Evolutionary conservation across 2,888 invertebrate genomes (phyloP).

Genomic region (Hesperia comma): DNA sequence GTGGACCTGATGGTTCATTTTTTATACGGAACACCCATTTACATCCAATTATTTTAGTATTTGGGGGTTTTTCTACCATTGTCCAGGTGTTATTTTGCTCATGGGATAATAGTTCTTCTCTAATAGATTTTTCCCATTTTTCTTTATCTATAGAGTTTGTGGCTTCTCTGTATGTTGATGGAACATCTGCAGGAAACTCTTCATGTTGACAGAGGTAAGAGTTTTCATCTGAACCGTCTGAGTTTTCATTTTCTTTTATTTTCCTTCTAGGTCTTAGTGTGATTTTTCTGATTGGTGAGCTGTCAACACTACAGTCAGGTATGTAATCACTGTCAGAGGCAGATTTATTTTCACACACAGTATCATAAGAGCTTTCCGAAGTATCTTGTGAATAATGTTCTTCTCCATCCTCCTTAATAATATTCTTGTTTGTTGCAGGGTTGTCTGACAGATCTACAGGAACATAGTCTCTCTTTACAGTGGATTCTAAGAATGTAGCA

Average conservation of each 20-base stretch:
- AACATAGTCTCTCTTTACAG: constrained; percentile 33
- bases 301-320: not conserved
- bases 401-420: not conserved
- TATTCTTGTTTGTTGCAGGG: too few species aligned
- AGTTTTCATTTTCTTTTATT: too few species aligned
- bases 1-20: not conserved
- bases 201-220: too few species aligned
- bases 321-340: not conserved
- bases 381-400: too few species aligned
- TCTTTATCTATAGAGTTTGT: not conserved
- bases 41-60: not conserved
- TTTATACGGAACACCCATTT: constrained; percentile 12
- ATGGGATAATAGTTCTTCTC: not conserved
- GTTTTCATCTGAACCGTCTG: too few species aligned
- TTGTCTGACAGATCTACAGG: constrained; percentile 9
- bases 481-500: constrained; percentile 36
- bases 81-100: constrained; percentile 8
- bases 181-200: too few species aligned
- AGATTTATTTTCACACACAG: not conserved
- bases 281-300: not conserved
- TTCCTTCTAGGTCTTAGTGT: constrained; percentile 8
- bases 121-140: not conserved
- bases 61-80: not conserved
- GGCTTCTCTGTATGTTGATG: not conserved
- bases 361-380: too few species aligned